A percentile compares a stretch with the other conserved stretches of the same genome.
phyloP scores from a whole-genome alignment of 2,113 vertebrate species.

The Bos indicus region DNA sequence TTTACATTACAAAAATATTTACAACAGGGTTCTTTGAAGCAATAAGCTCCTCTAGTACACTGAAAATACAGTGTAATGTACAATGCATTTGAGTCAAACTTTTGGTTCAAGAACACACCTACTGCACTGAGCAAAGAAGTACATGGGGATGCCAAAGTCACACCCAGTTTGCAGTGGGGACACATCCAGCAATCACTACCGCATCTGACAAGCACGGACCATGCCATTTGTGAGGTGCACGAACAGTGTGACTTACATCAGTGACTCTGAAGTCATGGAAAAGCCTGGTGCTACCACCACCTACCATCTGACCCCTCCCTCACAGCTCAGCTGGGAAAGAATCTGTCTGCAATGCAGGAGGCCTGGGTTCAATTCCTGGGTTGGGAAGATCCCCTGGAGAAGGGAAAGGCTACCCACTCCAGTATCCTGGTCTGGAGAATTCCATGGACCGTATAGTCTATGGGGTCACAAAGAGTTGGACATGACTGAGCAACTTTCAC shows the following conservation, averaged over 20 bases:
- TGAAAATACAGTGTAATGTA: not conserved
- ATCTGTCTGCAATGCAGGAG: not conserved
- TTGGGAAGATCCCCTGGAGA: not conserved
- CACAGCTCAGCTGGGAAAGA: not conserved
- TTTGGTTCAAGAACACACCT: not conserved
- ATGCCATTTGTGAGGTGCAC: not conserved
- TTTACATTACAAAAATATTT: not conserved
- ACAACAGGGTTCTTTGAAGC: not conserved
- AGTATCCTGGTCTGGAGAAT: not conserved
- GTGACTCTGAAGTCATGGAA: not conserved
- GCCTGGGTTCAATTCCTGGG: not conserved
- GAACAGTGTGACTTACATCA: accelerated
- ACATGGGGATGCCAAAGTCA: not conserved
- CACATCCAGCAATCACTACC: not conserved
- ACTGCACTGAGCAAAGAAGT: not conserved
- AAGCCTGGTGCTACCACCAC: not conserved
- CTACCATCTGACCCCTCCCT: not conserved
- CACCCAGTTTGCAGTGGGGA: not conserved
- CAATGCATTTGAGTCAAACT: not conserved
- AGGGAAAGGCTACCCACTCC: not conserved
- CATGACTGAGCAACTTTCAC: not conserved
- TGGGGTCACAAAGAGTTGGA: accelerated
- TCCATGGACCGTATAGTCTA: not conserved
- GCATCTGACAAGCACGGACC: accelerated
- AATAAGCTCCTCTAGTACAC: not conserved